Percentiles rank a stretch among this genome's conserved stretches.
phyloP scores from a whole-genome alignment of 2,113 vertebrate species.

The Variabilichromis moorii region DNA sequence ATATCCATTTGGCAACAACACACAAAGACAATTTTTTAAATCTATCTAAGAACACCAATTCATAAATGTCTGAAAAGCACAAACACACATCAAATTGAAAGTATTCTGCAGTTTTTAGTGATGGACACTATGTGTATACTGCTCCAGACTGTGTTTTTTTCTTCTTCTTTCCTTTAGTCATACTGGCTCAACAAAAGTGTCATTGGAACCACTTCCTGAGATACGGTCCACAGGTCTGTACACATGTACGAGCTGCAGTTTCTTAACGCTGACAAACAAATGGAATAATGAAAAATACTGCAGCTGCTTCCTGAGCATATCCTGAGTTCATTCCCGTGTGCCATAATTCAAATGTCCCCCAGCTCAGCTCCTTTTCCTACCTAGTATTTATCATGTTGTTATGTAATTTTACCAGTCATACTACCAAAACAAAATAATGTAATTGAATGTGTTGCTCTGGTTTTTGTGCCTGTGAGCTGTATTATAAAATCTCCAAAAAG shows the following conservation, averaged over 20 bases:
- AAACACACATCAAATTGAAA: not conserved
- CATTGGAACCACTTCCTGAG: not conserved
- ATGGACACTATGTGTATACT: not conserved
- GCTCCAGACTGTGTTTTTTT: rapidly evolving
- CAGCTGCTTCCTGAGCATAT: not conserved
- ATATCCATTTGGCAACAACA: not conserved
- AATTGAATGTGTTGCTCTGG: not conserved
- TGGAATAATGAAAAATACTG: not conserved
- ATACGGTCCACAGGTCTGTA: not conserved
- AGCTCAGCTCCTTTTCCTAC: not conserved
- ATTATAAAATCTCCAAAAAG: not conserved
- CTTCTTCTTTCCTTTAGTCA: not conserved
- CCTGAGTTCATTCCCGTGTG: rapidly evolving
- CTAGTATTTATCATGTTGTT: not conserved
- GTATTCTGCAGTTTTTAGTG: not conserved
- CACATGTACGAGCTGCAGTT: not conserved
- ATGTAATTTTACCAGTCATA: not conserved
- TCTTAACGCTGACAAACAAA: not conserved
- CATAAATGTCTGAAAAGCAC: not conserved
- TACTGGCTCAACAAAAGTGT: not conserved
- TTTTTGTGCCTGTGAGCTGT: not conserved
- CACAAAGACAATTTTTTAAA: not conserved
- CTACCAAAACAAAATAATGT: not conserved
- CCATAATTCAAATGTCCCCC: not conserved
- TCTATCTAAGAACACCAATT: not conserved